A percentile compares a stretch with the other conserved stretches of the same genome.
Evolutionary conservation across 2,888 invertebrate genomes (phyloP).

Genomic region (Patella caerulea): DNA sequence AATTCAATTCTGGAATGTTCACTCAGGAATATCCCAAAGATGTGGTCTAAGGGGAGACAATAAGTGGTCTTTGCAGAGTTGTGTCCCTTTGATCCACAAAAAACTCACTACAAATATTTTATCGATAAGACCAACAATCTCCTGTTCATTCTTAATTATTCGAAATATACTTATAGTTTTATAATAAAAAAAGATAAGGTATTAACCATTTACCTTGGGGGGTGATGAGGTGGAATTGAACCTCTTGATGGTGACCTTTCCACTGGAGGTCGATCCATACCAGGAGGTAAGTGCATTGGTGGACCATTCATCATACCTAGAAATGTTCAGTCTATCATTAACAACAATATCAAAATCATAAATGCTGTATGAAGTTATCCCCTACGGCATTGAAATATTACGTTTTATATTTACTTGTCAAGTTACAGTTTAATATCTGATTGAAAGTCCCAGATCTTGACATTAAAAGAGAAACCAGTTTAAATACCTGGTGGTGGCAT

Average conservation of each 20-base stretch:
- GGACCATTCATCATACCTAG: constrained; percentile 61
- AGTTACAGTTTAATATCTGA: too few species aligned
- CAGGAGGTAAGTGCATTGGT: constrained; percentile 45
- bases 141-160: too few species aligned
- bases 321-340: constrained; percentile 15
- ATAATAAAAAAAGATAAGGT: background rate
- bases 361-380: too few species aligned
- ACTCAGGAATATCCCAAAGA: too few species aligned
- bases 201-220: constrained; percentile 25
- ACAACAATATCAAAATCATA: background rate
- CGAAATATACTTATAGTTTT: too few species aligned
- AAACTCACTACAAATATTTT: too few species aligned
- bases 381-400: background rate
- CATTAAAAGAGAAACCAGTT: background rate
- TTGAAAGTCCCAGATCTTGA: background rate
- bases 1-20: too few species aligned
- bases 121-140: too few species aligned
- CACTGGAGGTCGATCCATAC: constrained; percentile 37
- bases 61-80: too few species aligned
- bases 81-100: too few species aligned
- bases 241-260: constrained; percentile 54
- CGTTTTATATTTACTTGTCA: too few species aligned
- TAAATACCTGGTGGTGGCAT: constrained; percentile 59
- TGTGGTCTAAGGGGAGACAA: too few species aligned
- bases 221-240: constrained; percentile 34